Conservation (phyloP, 2,888 invertebrate genomes). For the Timandra comae region DNA sequence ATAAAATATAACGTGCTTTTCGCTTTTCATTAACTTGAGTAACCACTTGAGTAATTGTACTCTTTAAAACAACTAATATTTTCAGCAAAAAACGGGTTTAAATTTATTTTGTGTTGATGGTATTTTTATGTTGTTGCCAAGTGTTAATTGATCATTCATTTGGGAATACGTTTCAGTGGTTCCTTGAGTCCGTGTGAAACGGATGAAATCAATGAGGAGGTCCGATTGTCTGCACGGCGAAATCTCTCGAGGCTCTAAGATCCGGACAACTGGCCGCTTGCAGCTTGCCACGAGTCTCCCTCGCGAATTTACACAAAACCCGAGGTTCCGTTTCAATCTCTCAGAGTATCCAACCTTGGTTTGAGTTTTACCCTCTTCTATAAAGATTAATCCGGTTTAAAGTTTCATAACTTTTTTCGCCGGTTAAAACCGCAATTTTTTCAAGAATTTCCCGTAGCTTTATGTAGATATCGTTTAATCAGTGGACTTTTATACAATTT, state of each 20-base stretch:
- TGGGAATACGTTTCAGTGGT: too few relatives aligned
- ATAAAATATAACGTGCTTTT: too few relatives aligned
- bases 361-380: constrained; percentile 2
- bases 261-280: too few relatives aligned
- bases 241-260: too few relatives aligned
- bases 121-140: too few relatives aligned
- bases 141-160: too few relatives aligned
- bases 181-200: not conserved
- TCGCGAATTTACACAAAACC: not conserved
- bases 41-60: too few relatives aligned
- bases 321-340: not conserved
- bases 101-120: too few relatives aligned
- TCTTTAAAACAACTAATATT: too few relatives aligned
- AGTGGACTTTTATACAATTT: constrained; percentile 16
- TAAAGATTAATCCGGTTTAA: constrained; percentile 6
- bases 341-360: not conserved
- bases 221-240: too few relatives aligned
- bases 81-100: too few relatives aligned
- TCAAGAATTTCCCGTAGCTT: constrained; percentile 15
- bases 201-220: not conserved
- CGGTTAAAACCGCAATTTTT: constrained; percentile 16
- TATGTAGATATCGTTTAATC: constrained; percentile 16
- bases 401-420: constrained; percentile 12
- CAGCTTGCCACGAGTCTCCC: not conserved
- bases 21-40: too few relatives aligned